Evolutionary conservation across 2,888 invertebrate genomes (phyloP), one percentile per base, ranked within the genome.

Genomic region (Drosophila lacicola): DNA sequence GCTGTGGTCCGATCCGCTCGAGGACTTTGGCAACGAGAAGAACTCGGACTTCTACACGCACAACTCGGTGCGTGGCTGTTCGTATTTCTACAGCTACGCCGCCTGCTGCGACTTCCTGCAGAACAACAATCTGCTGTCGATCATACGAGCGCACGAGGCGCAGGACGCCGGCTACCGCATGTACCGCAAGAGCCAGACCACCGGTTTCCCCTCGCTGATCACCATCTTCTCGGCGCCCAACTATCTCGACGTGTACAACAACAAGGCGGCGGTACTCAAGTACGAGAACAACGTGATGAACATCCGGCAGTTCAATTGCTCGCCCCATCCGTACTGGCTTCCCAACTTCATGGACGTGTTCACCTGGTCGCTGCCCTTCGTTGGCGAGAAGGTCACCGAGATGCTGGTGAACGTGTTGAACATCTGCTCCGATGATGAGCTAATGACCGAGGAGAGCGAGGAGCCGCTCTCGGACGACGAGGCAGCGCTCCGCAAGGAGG

Each of bases 271-370:
- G 91, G 99, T 99, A 93, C 95, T 99, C 92, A 99, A 99, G 94
- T 99, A 99, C 94, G 99, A 99, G 95, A 99, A 99, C 94, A 99
- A 99, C 94, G 99, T 99, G 91, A 99, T 99, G 99, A 99, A 99
- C 94, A 99, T 99, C 91, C 96, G 99, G 92, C 99, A 99, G 94
- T 99, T 99, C 94, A 99, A 99, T 94, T 99, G 98, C 94, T 99
- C 99, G 86, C 98, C 99, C 74, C 99, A 99, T 94, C 99, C 99
- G 41, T 99, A 99, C 93, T 99, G 99, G 99, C 94, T 99, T 93
- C 99, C 99, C 90, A 99, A 99, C 93, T 99, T 99, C 94, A 99
- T 99, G 99, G 99, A 99, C 94, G 99, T 99, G 72, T 99, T 99
- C 94, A 99, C 99, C 90, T 99, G 99, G 99, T 99, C 99, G 83